These are phyloP conservation scores for Pseudolaguvia tuberculata DNA, from an alignment of 2,113 vertebrate species.

Conservation along the genomic window DNA sequence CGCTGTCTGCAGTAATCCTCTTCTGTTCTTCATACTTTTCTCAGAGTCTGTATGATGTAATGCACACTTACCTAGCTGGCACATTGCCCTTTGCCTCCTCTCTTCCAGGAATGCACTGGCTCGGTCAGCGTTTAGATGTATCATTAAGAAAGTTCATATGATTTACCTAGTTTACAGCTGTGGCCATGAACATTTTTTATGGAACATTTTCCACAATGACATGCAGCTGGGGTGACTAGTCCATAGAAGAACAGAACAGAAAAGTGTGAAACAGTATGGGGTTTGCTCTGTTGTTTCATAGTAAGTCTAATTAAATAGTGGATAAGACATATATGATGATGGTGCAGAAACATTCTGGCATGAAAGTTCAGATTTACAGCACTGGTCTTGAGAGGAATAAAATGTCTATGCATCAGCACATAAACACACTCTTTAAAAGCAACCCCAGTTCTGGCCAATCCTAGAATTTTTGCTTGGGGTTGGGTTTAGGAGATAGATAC, in stretches of 20 bases:
- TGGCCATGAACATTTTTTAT: conserved; percentile 21
- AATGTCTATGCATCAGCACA: not conserved
- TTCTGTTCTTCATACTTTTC: not conserved
- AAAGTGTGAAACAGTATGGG: not conserved
- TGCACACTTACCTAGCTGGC: conserved; percentile 20
- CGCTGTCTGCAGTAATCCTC: not conserved
- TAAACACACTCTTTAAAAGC: not conserved
- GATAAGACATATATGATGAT: not conserved
- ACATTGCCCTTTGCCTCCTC: conserved; percentile 17
- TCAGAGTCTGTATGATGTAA: not conserved
- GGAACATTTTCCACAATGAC: conserved; percentile 2
- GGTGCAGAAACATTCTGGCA: not conserved
- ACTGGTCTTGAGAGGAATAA: not conserved
- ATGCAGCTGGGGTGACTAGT: not conserved
- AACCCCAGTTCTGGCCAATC: too few relatives aligned
- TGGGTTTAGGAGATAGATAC: too few relatives aligned
- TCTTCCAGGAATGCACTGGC: conserved; percentile 27
- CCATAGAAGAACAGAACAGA: not conserved
- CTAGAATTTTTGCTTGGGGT: too few relatives aligned
- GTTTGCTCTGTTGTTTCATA: not conserved
- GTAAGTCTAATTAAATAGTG: not conserved
- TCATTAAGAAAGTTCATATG: conserved; percentile 39
- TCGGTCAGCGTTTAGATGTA: conserved; percentile 32
- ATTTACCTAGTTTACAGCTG: conserved; percentile 36
- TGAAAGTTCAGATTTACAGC: not conserved